Percentiles rank a stretch among this genome's conserved stretches.
Evolutionary conservation across 37 sponge, comb jelly and placozoan species (phyloP).

Genomic region (Aphrocallistes beatrix): DNA sequence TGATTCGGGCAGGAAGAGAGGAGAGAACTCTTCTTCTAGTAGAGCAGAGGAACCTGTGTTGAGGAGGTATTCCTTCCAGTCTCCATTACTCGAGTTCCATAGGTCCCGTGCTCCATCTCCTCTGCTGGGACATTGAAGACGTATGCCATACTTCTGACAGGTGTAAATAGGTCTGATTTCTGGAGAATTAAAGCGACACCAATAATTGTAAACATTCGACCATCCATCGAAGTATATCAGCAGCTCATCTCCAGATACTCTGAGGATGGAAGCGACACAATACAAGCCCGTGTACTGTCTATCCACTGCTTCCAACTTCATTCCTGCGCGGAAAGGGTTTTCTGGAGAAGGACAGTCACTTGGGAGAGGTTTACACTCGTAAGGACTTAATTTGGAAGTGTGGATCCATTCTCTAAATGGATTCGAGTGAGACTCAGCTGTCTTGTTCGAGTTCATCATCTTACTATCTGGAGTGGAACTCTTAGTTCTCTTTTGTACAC

Average conservation of each 20-base stretch:
- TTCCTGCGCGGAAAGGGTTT: conserved; percentile 20
- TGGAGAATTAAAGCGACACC: conserved; percentile 19
- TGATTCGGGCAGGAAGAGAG: not conserved
- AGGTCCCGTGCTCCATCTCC: not conserved
- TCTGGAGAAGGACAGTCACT: conserved; percentile 9
- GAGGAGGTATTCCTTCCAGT: not conserved
- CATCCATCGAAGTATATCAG: conserved; percentile 27
- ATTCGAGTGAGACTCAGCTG: not conserved
- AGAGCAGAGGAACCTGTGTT: not conserved
- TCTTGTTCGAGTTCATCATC: too few relatives aligned
- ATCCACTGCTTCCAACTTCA: conserved; percentile 27
- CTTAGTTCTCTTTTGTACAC: too few relatives aligned
- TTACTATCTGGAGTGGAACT: too few relatives aligned
- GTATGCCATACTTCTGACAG: not conserved
- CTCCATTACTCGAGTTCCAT: too few relatives aligned
- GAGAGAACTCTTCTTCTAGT: not conserved
- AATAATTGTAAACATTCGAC: conserved; percentile 11
- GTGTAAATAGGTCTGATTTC: conserved; percentile 20
- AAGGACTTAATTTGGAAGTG: not conserved
- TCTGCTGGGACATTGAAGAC: not conserved
- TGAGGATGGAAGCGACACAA: conserved; percentile 21
- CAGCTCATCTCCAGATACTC: not conserved
- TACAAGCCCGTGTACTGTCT: not conserved
- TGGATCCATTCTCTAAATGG: not conserved
- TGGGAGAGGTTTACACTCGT: not conserved